Conservation (phyloP, 2,797 vertebrate species). For the Danio jaintianensis region DNA sequence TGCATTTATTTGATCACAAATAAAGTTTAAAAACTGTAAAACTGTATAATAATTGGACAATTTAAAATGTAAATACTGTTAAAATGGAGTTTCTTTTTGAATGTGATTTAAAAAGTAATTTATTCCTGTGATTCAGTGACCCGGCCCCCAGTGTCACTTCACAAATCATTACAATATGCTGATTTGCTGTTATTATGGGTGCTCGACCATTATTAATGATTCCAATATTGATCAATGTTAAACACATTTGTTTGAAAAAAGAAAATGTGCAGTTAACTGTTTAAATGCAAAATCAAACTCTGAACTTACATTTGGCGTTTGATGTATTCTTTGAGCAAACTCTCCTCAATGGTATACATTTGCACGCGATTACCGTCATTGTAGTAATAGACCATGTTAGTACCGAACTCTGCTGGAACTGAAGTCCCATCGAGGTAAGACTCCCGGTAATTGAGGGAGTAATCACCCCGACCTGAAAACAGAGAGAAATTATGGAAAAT, state of each 20-base stretch:
- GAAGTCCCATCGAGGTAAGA: slow-evolving; percentile 76
- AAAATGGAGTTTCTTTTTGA: too few species aligned
- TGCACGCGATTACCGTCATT: slow-evolving; percentile 88
- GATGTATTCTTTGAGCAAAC: slow-evolving; percentile 94
- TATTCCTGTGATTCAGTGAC: too few species aligned
- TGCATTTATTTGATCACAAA: too few species aligned
- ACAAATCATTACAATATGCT: too few species aligned
- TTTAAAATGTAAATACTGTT: too few species aligned
- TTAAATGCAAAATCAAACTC: neutral
- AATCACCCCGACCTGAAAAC: slow-evolving; percentile 85
- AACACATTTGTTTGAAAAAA: neutral
- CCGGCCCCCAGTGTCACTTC: too few species aligned
- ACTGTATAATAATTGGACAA: too few species aligned
- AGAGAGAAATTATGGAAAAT: neutral
- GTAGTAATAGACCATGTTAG: slow-evolving; percentile 93
- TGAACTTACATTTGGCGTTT: slow-evolving; percentile 93
- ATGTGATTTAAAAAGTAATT: too few species aligned
- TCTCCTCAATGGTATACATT: slow-evolving; percentile 92
- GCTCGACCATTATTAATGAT: too few species aligned
- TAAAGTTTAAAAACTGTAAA: too few species aligned
- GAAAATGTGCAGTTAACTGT: neutral
- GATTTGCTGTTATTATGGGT: too few species aligned
- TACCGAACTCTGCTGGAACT: slow-evolving; percentile 77
- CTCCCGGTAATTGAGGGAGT: slow-evolving; percentile 81
- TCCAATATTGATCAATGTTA: neutral